Base-by-base conservation (phyloP, 2,113 vertebrate genomes). In the Condylura cristata region DNA sequence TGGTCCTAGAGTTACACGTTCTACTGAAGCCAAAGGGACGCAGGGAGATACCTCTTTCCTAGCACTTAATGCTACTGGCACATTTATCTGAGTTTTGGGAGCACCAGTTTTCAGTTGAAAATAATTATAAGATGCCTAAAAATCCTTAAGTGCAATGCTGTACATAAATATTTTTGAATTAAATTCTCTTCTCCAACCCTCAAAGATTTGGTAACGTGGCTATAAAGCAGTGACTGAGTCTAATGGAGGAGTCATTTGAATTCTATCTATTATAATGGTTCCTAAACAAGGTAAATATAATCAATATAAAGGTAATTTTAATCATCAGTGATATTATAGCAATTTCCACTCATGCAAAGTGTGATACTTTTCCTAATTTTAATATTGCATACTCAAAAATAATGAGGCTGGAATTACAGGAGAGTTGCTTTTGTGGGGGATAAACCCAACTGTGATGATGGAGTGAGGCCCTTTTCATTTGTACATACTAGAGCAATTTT, bases 1-100 rank as follows among this genome's bases (percentile, higher is more conserved):
- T 26, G 18, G 85, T 96, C 92, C 88, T 95, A 96, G 95, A 74
- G 85, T 96, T 95, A 96, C 93, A 92, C 70, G 82, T 44, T 76
- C 79, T 81, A 3, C 56, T 48, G 76, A 85, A 83, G 82, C n/a
- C 44, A 76, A 48, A 58, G 92, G 85, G 18, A 96, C 51, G 75
- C 26, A 32, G 72, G 41, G 78, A 94, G 81, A 39, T 41, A 8
- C 11, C 24, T 63, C 24, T 44, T 87, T 61, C 37, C 22, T 32
- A 90, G 58, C 30, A 44, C 63, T 83, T 76, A 46, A 83, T 60
- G 86, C 65, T 51, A 85, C 14, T 41, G 48, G 32, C 46, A 88
- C 34, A 65, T 71, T 94, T 66, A 79, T 70, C 32, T 80, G 72
- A 86, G 58, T 13, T 53, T 34, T 48, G 18, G 16, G 37, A 37